A percentile compares a stretch with the other conserved stretches of the same genome.
These are phyloP conservation scores for Tribolium castaneum DNA, from an alignment of 1,140 invertebrate species.

Conservation along the genomic window DNA sequence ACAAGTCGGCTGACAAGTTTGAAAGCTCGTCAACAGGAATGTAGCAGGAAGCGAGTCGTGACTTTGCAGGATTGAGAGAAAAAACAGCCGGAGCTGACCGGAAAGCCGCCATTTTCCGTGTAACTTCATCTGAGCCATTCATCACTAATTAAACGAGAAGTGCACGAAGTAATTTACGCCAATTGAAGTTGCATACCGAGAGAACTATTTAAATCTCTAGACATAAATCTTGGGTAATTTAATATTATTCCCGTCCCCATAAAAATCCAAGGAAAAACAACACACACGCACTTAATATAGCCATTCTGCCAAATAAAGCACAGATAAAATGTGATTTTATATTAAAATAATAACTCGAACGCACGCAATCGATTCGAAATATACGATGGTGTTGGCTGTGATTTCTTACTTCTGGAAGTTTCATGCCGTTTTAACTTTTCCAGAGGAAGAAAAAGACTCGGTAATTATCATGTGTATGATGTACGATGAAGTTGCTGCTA, in stretches of 20 bases:
- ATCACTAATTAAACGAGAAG: slow-evolving; percentile 5
- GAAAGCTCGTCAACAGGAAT: slow-evolving; percentile 17
- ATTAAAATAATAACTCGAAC: slow-evolving; percentile 10
- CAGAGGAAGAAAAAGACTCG: background rate
- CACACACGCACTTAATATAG: slow-evolving; percentile 26
- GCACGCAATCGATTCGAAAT: slow-evolving; percentile 35
- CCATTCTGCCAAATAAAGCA: slow-evolving; percentile 39
- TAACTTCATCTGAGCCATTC: background rate
- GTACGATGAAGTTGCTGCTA: background rate
- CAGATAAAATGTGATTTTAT: slow-evolving; percentile 16
- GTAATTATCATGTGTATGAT: slow-evolving; percentile 21
- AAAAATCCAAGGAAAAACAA: slow-evolving; percentile 7
- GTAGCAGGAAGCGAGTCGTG: background rate
- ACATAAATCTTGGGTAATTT: slow-evolving; percentile 17
- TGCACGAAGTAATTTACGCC: slow-evolving; percentile 15
- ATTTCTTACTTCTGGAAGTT: slow-evolving; percentile 38
- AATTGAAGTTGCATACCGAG: background rate
- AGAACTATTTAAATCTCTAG: background rate
- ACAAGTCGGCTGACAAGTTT: slow-evolving; percentile 16
- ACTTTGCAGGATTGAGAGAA: background rate
- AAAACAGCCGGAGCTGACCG: background rate
- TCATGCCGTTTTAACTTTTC: slow-evolving; percentile 2
- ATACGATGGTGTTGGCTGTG: background rate
- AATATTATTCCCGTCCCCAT: background rate
- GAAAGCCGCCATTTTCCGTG: background rate